These are phyloP conservation scores for Heliothis subflexa DNA, from an alignment of 1,140 invertebrate species.

Conservation along the genomic window DNA sequence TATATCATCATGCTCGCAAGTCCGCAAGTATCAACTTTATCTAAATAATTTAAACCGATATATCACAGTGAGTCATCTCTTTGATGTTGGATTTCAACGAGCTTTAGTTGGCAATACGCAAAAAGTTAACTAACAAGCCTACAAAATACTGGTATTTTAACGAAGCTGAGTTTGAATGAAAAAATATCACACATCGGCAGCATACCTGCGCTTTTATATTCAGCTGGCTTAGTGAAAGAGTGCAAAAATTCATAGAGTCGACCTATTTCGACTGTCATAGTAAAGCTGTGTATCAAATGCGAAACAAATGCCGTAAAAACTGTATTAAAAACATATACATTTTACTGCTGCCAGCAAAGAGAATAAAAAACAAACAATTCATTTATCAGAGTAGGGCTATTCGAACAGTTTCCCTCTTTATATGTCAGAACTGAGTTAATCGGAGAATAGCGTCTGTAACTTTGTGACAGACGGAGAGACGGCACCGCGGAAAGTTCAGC, in stretches of 20 bases:
- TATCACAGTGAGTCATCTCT: constrained; percentile 54
- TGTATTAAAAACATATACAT: not conserved
- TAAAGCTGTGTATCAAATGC: constrained; percentile 3
- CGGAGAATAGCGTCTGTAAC: constrained; percentile 40
- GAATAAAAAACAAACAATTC: constrained; percentile 12
- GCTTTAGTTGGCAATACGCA: constrained; percentile 54
- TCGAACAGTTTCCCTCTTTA: constrained; percentile 40
- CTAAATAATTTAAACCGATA: constrained; percentile 57
- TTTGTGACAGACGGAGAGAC: constrained; percentile 47
- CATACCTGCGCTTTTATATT: constrained; percentile 37
- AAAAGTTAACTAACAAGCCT: constrained; percentile 61
- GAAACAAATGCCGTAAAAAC: not conserved
- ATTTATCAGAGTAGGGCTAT: constrained; percentile 26
- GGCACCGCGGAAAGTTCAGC: constrained; percentile 42
- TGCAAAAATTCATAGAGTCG: constrained; percentile 5
- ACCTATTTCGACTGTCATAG: constrained; percentile 14
- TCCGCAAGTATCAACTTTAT: constrained; percentile 50
- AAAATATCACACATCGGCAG: constrained; percentile 39
- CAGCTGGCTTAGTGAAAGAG: constrained; percentile 6
- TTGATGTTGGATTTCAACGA: constrained; percentile 53
- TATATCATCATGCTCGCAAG: constrained; percentile 13
- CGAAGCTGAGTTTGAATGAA: constrained; percentile 53
- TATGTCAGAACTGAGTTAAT: constrained; percentile 47
- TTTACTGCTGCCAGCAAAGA: not conserved
- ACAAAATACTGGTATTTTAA: constrained; percentile 55